phyloP scores from a whole-genome alignment of 2,888 invertebrate species.

The Biston betularia region DNA sequence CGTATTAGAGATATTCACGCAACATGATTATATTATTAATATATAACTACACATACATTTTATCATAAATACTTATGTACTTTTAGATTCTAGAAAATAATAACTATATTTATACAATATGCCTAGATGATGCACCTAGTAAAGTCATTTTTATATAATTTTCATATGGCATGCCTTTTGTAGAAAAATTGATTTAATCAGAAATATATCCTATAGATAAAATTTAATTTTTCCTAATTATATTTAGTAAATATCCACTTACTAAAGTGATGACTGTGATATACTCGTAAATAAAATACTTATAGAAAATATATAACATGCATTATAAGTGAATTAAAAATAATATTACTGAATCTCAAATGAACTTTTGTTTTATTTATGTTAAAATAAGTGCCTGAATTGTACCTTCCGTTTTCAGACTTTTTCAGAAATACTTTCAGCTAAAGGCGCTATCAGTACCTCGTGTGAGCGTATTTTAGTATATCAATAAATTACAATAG shows the following conservation, averaged over 20 bases:
- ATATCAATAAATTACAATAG: too few relatives aligned
- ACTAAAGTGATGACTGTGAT: slow-evolving; percentile 85
- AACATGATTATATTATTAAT: slow-evolving; percentile 39
- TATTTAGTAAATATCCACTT: slow-evolving; percentile 73
- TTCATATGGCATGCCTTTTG: slow-evolving; percentile 34
- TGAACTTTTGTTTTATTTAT: slow-evolving; percentile 39
- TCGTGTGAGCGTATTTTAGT: too few relatives aligned
- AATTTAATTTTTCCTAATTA: slow-evolving; percentile 42
- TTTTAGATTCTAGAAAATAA: slow-evolving; percentile 27
- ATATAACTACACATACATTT: slow-evolving; percentile 30
- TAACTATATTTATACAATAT: slow-evolving; percentile 40
- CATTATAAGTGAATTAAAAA: slow-evolving; percentile 72
- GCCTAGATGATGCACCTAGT: slow-evolving; percentile 47
- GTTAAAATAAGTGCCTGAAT: background rate
- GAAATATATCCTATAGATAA: slow-evolving; percentile 45
- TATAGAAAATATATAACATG: slow-evolving; percentile 67
- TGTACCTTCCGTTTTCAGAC: too few relatives aligned
- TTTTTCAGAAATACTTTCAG: too few relatives aligned
- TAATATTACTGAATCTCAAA: slow-evolving; percentile 52
- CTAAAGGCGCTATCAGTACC: too few relatives aligned
- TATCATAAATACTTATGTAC: slow-evolving; percentile 39
- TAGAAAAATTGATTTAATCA: slow-evolving; percentile 47
- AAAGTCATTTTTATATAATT: slow-evolving; percentile 40
- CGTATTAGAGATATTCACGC: slow-evolving; percentile 31
- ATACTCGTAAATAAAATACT: slow-evolving; percentile 75